These are phyloP conservation scores for Datnioides undecimradiatus DNA, from an alignment of 2,113 vertebrate genomes.

Conservation along the genomic window DNA sequence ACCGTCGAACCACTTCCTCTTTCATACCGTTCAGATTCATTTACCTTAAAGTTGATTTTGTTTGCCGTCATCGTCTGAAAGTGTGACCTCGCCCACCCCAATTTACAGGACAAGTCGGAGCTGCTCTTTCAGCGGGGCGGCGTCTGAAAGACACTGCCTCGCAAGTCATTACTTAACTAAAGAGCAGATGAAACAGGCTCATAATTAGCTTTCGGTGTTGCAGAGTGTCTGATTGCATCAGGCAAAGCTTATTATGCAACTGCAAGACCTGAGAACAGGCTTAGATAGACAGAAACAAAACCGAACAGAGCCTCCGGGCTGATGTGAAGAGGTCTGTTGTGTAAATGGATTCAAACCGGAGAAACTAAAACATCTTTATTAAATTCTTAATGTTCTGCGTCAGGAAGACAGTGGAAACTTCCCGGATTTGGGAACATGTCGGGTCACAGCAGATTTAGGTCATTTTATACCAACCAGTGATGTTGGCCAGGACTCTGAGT, in stretches of 20 bases:
- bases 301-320: background rate
- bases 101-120: background rate
- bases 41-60: background rate
- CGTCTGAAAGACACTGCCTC: background rate
- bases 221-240: background rate
- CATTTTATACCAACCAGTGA: no score
- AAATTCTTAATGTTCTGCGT: no score
- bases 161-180: background rate
- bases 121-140: background rate
- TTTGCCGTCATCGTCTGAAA: background rate
- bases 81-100: background rate
- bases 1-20: background rate
- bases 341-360: background rate
- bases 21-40: background rate
- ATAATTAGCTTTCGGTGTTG: background rate
- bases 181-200: background rate
- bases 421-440: no score
- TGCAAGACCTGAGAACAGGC: background rate
- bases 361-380: no score
- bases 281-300: no score
- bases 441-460: no score
- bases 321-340: background rate
- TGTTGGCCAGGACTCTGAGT: no score
- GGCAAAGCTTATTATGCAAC: background rate
- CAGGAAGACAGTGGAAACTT: no score